phyloP scores from a whole-genome alignment of 2,113 vertebrate genomes.

The Hylia prasina region DNA sequence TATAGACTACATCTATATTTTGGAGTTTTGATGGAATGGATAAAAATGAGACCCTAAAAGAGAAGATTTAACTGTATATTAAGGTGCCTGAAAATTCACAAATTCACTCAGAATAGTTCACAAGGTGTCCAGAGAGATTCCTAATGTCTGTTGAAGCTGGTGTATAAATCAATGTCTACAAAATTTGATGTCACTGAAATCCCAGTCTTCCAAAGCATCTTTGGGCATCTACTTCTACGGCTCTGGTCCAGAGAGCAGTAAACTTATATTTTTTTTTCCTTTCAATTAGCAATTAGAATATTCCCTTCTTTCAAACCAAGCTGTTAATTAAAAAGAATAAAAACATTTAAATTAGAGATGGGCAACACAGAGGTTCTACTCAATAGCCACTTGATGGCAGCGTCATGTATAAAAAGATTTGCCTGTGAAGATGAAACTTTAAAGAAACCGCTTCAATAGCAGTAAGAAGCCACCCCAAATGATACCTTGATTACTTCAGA shows the following conservation, averaged over 20 bases:
- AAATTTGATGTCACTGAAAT: background rate
- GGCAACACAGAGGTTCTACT: background rate
- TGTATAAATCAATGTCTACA: background rate
- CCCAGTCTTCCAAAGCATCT: background rate
- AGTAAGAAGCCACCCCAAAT: background rate
- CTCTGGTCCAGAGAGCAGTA: background rate
- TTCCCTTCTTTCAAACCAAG: background rate
- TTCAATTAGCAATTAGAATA: background rate
- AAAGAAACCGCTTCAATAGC: background rate
- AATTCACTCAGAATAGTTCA: background rate
- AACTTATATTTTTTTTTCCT: background rate
- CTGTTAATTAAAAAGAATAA: background rate
- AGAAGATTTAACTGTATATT: background rate
- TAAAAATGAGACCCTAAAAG: background rate
- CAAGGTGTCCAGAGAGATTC: background rate
- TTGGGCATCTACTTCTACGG: background rate
- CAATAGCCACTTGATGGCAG: conserved; percentile 44
- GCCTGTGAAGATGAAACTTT: background rate
- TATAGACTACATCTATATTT: background rate
- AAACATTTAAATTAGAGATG: background rate
- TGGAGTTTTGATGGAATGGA: background rate
- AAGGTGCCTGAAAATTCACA: background rate
- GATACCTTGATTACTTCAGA: background rate
- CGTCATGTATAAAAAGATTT: background rate
- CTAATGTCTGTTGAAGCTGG: background rate